phyloP scores from a whole-genome alignment of 1,140 invertebrate species.

The Mya arenaria region DNA sequence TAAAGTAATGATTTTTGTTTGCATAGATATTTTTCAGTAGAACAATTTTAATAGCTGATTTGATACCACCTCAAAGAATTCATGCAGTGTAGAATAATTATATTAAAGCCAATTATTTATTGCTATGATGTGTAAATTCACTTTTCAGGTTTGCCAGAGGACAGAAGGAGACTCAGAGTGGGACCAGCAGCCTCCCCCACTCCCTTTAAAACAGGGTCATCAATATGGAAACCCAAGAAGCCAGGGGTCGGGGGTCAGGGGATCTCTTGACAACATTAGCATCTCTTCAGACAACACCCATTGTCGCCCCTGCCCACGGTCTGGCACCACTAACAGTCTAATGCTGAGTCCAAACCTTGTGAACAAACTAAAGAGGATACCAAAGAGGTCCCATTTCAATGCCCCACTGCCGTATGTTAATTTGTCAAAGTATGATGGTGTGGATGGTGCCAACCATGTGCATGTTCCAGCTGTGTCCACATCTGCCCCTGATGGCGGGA shows the following conservation, averaged over 20 bases:
- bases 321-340: constrained; percentile 40
- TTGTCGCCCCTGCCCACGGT: constrained; percentile 16
- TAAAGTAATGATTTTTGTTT: too few relatives aligned
- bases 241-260: not conserved
- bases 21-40: too few relatives aligned
- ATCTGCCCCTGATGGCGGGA: constrained; percentile 41
- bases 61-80: too few relatives aligned
- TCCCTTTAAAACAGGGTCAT: constrained; percentile 52
- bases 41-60: too few relatives aligned
- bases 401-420: constrained; percentile 77
- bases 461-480: constrained; percentile 61
- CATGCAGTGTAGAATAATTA: too few relatives aligned
- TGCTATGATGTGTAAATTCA: too few relatives aligned
- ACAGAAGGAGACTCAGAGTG: constrained; percentile 13
- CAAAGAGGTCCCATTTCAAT: constrained; percentile 67
- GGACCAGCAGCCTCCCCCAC: constrained; percentile 57
- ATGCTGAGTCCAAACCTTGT: constrained; percentile 70
- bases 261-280: constrained; percentile 43
- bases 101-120: too few relatives aligned
- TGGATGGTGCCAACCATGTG: constrained; percentile 66
- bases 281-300: constrained; percentile 49
- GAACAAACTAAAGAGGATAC: constrained; percentile 73
- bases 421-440: constrained; percentile 73
- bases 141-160: constrained; percentile 40
- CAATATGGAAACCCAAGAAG: not conserved